Evolutionary conservation across 1,140 invertebrate species (phyloP), one percentile per base, ranked within the genome.

Genomic region (Drosophila ogumai): DNA sequence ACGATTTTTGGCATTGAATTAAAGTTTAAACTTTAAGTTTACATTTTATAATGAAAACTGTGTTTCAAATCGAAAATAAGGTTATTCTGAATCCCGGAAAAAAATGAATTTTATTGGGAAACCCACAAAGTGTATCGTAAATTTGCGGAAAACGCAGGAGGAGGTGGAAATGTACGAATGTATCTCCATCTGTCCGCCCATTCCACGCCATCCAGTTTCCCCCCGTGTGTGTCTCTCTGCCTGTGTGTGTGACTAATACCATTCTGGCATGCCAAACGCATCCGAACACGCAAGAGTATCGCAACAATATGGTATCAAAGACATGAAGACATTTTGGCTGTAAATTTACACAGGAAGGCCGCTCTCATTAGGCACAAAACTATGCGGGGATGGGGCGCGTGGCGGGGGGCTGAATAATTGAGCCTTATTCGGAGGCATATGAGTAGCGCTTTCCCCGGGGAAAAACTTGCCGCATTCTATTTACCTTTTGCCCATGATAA

Each of bases 241-340:
- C 5, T 28, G 54, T 50, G 49, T 61, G 55, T 84, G 80, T 87
- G 84, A 87, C 84, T 87, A 88, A 87, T 87, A 78, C 74, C 84
- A 82, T 84, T 87, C 75, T 84, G 76, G 80, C 84, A 87, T 87
- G 82, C 84, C 84, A 87, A 80, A 79, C 84, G 71, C 75, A 81
- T 52, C 59, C 78, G 46, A 78, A 59, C 81, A 86, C 82, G 82
- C 82, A 79, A 67, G 28, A 64, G 60, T 74, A 81, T 65, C 61
- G 65, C 80, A 61, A 58, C 79, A 65, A 68, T 80, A 67, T 80
- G 61, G 50, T 28, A 19, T n/a, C 38, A 40, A 50, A 65, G 57
- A 71, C 63, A 72, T 81, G 59, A 81, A 71, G 79, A 72, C 84
- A 84, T 77, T 77, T 75, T 65, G 50, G 44, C 79, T 74, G 61